Evolutionary conservation across 2,888 invertebrate genomes (phyloP), one percentile per base, ranked within the genome.

Genomic region (Megastigmus dorsalis): DNA sequence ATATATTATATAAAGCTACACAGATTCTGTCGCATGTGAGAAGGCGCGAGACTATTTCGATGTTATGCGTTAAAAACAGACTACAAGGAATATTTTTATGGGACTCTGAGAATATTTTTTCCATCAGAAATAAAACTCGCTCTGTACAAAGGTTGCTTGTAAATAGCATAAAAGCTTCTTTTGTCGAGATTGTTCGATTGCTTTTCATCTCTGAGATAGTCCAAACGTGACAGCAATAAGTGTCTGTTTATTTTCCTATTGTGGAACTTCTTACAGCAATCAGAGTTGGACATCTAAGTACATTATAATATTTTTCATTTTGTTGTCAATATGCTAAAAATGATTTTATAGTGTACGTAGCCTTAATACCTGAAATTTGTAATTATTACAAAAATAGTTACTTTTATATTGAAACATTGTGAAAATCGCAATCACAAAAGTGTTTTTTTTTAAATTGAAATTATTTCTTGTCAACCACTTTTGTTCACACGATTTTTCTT

Each of bases 231-330:
- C 43, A 50, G 48, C 9, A n/a, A 41, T 50, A 63, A 63, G 20
- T 66, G 3, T 66, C 26, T 54, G 54, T 52, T 33, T 52, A n/a
- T n/a, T n/a, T 36, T 60, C 59, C 23, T 45, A 52, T 10, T 57
- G 41, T 15, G 10, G 38, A 54, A 54, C 38, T 6, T 38, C 4
- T 60, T 41, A n/a, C 41, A 9, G 13, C 7, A 20, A 28, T 67
- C 41, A 59, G 57, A 59, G 41, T 66, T 72, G 65, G 52, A 72
- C 52, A 72, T 66, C 41, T 59, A 65, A 66, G 57, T 66, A 50
- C 59, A 41, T 26, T 62, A 45, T 9, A 23, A 48, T 54, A 6
- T 52, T 52, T 54, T 38, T 52, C 13, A 62, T 62, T 54, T 15
- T 45, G 2, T 18, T 28, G 9, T 69, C 38, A 59, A 20, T 69